A percentile compares a stretch with the other conserved stretches of the same genome.
Evolutionary conservation across 2,888 invertebrate genomes (phyloP).

Genomic region (Lottia scabra): DNA sequence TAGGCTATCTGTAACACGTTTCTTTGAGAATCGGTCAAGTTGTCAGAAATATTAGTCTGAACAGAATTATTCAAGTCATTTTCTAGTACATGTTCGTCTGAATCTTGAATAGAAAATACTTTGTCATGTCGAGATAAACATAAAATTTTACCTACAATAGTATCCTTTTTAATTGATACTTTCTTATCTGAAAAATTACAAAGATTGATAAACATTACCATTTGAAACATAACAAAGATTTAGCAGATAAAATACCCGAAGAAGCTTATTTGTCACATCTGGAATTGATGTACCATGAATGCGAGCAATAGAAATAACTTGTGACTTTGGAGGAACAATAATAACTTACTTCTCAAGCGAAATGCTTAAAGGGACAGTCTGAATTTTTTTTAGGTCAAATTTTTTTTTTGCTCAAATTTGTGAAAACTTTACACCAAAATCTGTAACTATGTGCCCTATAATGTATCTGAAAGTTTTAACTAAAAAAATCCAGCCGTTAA

Average conservation of each 20-base stretch:
- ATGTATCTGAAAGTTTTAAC: too few relatives aligned
- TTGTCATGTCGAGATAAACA: background rate
- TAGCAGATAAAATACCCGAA: background rate
- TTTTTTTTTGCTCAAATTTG: too few relatives aligned
- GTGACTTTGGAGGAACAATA: background rate
- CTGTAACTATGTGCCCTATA: too few relatives aligned
- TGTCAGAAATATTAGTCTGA: background rate
- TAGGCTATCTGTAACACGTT: background rate
- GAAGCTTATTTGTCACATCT: background rate
- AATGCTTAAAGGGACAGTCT: too few relatives aligned
- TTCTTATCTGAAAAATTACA: background rate
- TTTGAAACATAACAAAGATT: background rate
- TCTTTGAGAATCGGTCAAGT: background rate
- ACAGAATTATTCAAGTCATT: background rate
- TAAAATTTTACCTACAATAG: background rate
- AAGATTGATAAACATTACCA: background rate
- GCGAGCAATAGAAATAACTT: background rate
- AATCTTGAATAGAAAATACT: background rate
- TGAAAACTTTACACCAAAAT: too few relatives aligned
- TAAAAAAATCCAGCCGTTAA: too few relatives aligned
- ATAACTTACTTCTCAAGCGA: too few relatives aligned
- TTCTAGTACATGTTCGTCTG: background rate
- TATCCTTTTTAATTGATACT: background rate
- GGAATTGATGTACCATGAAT: slow-evolving; percentile 3
- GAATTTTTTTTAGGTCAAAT: too few relatives aligned